Conservation (phyloP, 2,888 invertebrate genomes). For the Melieria omissa region DNA sequence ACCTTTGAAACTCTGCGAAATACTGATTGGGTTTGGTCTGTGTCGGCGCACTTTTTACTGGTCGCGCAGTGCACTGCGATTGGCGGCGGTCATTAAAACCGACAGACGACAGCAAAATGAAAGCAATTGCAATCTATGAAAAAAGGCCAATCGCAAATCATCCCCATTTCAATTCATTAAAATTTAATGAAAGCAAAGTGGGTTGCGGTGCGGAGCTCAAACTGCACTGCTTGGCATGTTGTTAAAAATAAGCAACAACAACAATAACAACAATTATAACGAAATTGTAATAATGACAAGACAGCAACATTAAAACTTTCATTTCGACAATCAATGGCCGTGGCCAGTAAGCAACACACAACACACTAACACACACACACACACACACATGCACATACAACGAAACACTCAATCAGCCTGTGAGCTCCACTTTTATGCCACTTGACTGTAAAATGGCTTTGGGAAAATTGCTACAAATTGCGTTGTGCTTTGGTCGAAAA, state of each 20-base stretch:
- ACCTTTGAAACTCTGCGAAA: conserved; percentile 39
- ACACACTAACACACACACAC: no score
- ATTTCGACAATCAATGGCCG: no score
- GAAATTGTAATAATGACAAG: no score
- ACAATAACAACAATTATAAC: not conserved
- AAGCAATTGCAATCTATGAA: not conserved
- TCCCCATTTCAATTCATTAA: conserved; percentile 35
- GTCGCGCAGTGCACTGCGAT: conserved; percentile 5
- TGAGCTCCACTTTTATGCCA: not conserved
- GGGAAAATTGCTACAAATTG: conserved; percentile 11
- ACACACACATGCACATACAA: no score
- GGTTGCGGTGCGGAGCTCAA: not conserved
- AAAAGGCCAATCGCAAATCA: not conserved
- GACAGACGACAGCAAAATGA: not conserved
- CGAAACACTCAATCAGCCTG: no score
- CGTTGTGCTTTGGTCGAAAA: conserved; percentile 1
- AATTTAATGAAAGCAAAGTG: conserved; percentile 31
- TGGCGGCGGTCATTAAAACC: conserved; percentile 11
- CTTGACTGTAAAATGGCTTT: not conserved
- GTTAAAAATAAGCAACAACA: conserved; percentile 1
- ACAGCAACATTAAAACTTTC: no score
- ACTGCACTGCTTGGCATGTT: not conserved
- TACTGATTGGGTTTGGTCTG: conserved; percentile 26
- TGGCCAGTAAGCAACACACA: no score
- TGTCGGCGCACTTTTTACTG: conserved; percentile 1